phyloP scores from a whole-genome alignment of 2,888 invertebrate species.

The Monochamus alternatus region DNA sequence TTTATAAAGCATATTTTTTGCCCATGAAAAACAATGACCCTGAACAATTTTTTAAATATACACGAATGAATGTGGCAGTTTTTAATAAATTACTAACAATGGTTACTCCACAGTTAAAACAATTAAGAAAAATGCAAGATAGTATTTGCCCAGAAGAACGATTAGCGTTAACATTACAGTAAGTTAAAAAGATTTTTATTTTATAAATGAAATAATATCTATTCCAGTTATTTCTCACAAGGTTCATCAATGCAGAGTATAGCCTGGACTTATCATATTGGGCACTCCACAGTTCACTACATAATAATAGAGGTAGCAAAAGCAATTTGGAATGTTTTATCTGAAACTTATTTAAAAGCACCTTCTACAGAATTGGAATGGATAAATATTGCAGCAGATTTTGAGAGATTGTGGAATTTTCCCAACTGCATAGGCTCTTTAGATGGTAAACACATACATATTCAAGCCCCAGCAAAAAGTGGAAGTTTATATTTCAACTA shows the following conservation, averaged over 20 bases:
- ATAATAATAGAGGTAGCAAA: constrained; percentile 26
- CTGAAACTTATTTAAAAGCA: constrained; percentile 33
- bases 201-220: not conserved
- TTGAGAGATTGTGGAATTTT: constrained; percentile 47
- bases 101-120: not conserved
- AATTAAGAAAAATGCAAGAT: not conserved
- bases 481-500: constrained; percentile 51
- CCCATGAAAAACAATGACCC: not conserved
- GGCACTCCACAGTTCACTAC: constrained; percentile 30
- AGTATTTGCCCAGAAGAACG: constrained; percentile 1
- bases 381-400: not conserved
- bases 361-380: constrained; percentile 20
- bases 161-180: not conserved
- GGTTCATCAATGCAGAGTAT: not conserved
- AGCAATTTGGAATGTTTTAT: constrained; percentile 27
- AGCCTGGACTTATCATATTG: constrained; percentile 29
- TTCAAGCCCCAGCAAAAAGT: constrained; percentile 50
- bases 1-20: not conserved
- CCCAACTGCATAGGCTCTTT: constrained; percentile 54
- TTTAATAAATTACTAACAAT: not conserved
- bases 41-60: not conserved
- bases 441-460: constrained; percentile 48
- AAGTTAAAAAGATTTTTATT: not conserved
- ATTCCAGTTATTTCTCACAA: constrained; percentile 8
- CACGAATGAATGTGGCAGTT: not conserved